These are phyloP conservation scores for Heteronetta atricapilla DNA, from an alignment of 2,113 vertebrate genomes.

Conservation along the genomic window DNA sequence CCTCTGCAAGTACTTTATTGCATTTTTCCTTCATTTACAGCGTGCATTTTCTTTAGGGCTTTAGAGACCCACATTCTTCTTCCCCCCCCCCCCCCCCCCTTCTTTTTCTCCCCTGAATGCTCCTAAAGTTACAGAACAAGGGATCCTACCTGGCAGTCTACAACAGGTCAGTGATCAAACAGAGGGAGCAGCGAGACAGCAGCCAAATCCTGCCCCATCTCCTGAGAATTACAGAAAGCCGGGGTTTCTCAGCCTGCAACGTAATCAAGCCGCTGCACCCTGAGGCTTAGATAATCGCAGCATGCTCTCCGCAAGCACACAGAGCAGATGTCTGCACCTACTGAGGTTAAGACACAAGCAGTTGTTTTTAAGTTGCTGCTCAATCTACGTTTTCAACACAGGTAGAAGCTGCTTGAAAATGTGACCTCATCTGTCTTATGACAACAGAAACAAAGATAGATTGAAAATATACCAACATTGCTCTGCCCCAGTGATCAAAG, in stretches of 20 bases:
- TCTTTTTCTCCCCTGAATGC: conserved; percentile 54
- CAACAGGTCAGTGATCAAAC: conserved; percentile 94
- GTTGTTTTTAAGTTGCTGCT: conserved; percentile 18
- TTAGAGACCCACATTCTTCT: conserved; percentile 76
- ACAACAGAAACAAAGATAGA: conserved; percentile 65
- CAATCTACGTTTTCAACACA: conserved; percentile 1
- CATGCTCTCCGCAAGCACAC: neutral
- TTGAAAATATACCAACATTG: conserved; percentile 51
- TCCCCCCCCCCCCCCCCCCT: conserved; percentile 35
- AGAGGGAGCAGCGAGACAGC: conserved; percentile 74
- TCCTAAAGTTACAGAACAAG: conserved; percentile 79
- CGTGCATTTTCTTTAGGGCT: conserved; percentile 54
- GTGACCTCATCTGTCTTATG: conserved; percentile 65
- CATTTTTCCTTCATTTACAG: conserved; percentile 62
- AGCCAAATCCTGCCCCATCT: conserved; percentile 67
- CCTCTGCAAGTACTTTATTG: conserved; percentile 52
- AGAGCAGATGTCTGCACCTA: neutral
- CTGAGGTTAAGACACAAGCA: neutral
- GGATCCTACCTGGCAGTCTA: conserved; percentile 76
- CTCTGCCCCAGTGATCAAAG: conserved; percentile 76
- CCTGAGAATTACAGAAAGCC: conserved; percentile 56
- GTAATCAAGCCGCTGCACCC: conserved; percentile 14
- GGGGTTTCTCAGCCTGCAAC: conserved; percentile 1
- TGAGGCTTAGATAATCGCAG: neutral
- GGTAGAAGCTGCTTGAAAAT: conserved; percentile 54